Base-by-base conservation (phyloP, 2,888 invertebrate genomes). In the Netelia inedita region DNA sequence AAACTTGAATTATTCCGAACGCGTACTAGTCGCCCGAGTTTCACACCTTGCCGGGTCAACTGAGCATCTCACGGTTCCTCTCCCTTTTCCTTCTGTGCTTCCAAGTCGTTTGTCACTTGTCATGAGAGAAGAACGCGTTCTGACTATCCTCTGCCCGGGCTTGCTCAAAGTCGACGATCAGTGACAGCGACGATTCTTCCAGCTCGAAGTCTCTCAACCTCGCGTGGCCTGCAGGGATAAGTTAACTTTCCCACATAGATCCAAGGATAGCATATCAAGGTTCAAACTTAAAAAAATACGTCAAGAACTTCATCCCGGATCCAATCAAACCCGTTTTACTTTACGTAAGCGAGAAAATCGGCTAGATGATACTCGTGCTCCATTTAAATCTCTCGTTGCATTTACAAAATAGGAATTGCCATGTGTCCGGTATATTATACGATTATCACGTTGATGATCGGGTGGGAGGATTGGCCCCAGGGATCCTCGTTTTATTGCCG, bases 391-490 rank as follows among this genome's bases (percentile, higher is more conserved):
- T 14, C 75, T 55, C 14, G 35, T 63, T 57, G 21, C 21, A 35
- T 46, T 53, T 59, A 35, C 69, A 16, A 28, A 74, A 81, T 81
- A 68, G 83, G 65, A 23, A 71, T 57, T 59, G 46, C 57, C 46
- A 63, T 81, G 82, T 79, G 75, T 66, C 79, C 75, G 61, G 82
- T 72, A 75, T 79, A 79, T 82, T 82, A 82, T 88, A 87, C 88
- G 89, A 90, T 91, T 91, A 91, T 90, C 90, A 88, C 87, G 87
- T 80, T 87, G 88, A 91, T 90, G 92, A 93, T 93, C 90, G 88
- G 84, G 53, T 61, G 87, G 90, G 90, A 57, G 65, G 92, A 92
- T 91, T 72, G 61, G 66, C 55, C 75, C 55, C 55, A 41, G 82
- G 76, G 72, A 79, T 85, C 66, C 85, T 79, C 82, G 82, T 82